A percentile compares a stretch with the other conserved stretches of the same genome.
Conservation (phyloP, 1,140 invertebrate genomes). For the Ostrea denselamellosa region DNA sequence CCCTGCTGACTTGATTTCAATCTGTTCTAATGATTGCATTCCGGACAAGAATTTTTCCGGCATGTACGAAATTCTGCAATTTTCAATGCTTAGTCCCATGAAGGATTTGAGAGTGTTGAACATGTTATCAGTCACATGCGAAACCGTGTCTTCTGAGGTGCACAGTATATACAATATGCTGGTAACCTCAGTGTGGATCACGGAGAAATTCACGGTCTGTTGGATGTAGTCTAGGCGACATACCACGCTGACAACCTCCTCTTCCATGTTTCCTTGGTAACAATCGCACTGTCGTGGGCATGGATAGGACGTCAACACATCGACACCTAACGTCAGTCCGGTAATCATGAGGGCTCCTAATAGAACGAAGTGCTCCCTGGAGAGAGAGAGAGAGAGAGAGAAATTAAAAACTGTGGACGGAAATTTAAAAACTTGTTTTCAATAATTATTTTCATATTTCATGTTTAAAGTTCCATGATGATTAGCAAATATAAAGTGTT, state of each 20-base stretch:
- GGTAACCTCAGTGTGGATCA: conserved; percentile 46
- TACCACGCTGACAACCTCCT: conserved; percentile 45
- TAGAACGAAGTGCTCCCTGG: neutral
- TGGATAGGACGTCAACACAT: conserved; percentile 41
- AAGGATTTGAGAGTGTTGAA: conserved; percentile 47
- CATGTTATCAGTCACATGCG: conserved; percentile 41
- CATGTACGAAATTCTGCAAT: conserved; percentile 50
- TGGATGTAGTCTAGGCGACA: conserved; percentile 43
- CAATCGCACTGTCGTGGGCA: conserved; percentile 52
- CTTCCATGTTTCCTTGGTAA: conserved; percentile 27
- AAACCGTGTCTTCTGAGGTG: conserved; percentile 9
- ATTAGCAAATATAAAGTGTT: too few species aligned
- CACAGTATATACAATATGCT: conserved; percentile 50
- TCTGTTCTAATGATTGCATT: conserved; percentile 39
- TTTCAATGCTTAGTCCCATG: conserved; percentile 40
- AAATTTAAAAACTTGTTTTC: neutral
- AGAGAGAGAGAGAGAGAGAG: neutral
- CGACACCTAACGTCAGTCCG: neutral
- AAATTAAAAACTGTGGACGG: too few species aligned
- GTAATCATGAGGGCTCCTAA: neutral
- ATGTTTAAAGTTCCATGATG: too few species aligned
- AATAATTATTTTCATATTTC: neutral
- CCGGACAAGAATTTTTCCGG: conserved; percentile 51
- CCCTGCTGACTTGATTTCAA: conserved; percentile 42
- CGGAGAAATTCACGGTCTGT: conserved; percentile 39